Conservation (phyloP, 2,797 vertebrate species). For the Chrosomus eos region DNA sequence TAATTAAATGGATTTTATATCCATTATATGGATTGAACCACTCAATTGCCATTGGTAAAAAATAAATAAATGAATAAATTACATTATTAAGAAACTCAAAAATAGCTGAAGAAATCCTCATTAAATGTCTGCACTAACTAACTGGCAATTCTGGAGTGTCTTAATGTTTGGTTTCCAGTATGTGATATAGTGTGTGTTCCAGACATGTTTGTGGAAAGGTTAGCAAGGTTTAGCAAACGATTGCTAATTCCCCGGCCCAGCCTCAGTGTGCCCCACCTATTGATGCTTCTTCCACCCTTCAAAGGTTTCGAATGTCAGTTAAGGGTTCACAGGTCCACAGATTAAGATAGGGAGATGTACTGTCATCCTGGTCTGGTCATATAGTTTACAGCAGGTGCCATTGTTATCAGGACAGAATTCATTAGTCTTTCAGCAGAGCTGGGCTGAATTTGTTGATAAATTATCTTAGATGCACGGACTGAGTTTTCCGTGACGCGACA, state of each 20-base stretch:
- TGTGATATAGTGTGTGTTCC: neutral
- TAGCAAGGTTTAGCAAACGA: conserved; percentile 29
- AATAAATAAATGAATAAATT: neutral
- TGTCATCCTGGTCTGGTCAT: conserved; percentile 3
- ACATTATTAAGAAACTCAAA: neutral
- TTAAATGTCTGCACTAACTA: neutral
- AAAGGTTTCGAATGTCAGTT: neutral
- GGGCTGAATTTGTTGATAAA: neutral
- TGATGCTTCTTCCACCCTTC: conserved; percentile 3
- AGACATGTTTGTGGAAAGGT: conserved; percentile 32
- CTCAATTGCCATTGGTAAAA: neutral
- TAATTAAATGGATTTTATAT: neutral
- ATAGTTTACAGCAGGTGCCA: conserved; percentile 27
- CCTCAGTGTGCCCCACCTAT: neutral
- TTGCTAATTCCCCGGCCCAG: conserved; percentile 23
- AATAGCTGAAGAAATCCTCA: neutral
- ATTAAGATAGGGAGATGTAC: neutral
- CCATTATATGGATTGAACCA: neutral
- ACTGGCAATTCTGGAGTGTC: neutral
- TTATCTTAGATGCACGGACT: neutral
- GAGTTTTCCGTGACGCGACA: conserved; percentile 30
- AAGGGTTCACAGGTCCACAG: neutral
- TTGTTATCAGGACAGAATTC: conserved; percentile 4
- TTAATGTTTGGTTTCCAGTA: conserved; percentile 27
- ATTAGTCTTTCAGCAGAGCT: neutral